Conservation (phyloP, 2,113 vertebrate species). For the Malurus cyaneus region DNA sequence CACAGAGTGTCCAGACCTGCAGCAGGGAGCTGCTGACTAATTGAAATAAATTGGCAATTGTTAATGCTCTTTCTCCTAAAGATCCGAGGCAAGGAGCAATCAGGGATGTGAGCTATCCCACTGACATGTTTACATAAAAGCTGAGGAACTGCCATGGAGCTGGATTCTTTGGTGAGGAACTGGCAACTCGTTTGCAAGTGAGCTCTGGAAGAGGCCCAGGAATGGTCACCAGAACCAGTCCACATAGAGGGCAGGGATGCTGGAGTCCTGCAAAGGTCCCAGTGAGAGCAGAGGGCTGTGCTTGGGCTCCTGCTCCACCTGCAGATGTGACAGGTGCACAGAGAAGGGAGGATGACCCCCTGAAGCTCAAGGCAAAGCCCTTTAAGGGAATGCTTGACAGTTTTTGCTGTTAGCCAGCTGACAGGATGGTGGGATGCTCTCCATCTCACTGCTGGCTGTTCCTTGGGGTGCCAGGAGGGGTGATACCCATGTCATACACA, state of each 20-base stretch:
- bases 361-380: background rate
- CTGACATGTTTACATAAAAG: background rate
- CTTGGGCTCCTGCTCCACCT: rapidly evolving
- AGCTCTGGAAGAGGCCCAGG: background rate
- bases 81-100: background rate
- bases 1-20: background rate
- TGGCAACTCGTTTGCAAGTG: rapidly evolving
- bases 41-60: background rate
- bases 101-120: background rate
- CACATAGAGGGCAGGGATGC: rapidly evolving
- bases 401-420: background rate
- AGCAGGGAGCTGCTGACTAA: background rate
- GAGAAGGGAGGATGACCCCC: background rate
- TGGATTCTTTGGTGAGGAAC: background rate
- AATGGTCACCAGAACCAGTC: background rate
- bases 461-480: background rate
- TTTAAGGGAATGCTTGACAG: rapidly evolving
- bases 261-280: background rate
- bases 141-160: background rate
- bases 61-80: background rate
- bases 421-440: background rate
- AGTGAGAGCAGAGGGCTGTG: background rate
- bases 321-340: background rate
- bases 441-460: background rate
- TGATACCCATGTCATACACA: rapidly evolving